These are phyloP conservation scores for Telmatochromis sp. DNA, from an alignment of 2,113 vertebrate genomes.

Conservation along the genomic window DNA sequence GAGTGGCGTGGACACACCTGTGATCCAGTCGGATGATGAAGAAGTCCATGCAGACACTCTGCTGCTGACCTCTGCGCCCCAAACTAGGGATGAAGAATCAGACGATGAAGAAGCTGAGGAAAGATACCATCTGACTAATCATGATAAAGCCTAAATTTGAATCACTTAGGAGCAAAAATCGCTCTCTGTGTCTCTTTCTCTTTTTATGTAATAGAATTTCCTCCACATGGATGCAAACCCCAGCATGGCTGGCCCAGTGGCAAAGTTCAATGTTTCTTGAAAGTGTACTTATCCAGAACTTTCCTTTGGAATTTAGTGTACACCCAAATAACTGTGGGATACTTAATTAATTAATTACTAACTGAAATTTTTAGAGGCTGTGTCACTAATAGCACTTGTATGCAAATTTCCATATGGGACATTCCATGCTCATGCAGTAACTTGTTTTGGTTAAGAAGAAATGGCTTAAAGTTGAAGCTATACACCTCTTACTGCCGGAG, in stretches of 20 bases:
- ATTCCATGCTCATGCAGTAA: neutral
- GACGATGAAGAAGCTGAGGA: constrained; percentile 61
- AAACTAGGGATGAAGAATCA: constrained; percentile 51
- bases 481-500: neutral
- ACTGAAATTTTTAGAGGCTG: neutral
- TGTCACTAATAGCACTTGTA: neutral
- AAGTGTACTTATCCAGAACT: neutral
- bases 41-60: constrained; percentile 76
- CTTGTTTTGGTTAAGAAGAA: neutral
- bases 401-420: neutral
- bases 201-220: neutral
- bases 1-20: constrained; percentile 76
- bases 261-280: neutral
- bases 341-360: neutral
- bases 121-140: neutral
- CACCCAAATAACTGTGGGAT: neutral
- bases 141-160: constrained; percentile 9
- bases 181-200: neutral
- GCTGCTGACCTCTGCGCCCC: constrained; percentile 57
- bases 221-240: neutral
- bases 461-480: neutral
- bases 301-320: neutral
- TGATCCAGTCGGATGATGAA: constrained; percentile 86
- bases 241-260: constrained; percentile 14
- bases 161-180: neutral